Base-by-base conservation (phyloP, 1,140 invertebrate species). In the Bombus sibiricus region DNA sequence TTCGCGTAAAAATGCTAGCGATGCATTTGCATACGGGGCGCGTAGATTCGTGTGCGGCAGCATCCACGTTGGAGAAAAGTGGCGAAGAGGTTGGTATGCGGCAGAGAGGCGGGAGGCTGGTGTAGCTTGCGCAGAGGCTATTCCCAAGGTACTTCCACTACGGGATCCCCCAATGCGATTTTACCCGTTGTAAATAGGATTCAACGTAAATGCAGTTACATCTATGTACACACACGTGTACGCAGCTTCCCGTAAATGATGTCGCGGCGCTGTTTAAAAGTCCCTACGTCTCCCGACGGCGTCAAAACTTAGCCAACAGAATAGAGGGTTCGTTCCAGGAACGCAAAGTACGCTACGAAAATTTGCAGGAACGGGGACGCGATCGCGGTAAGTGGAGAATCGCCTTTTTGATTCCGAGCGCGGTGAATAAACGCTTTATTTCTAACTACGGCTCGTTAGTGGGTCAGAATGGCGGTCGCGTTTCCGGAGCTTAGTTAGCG, bases 101-200 rank as follows among this genome's bases (percentile, higher is more conserved):
- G 28, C 9, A 43, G 18, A 22, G 22, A n/a, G 13, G 39, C 28
- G 66, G 28, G 68, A 41, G 76, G 73, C 37, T 78, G 69, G 78
- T 88, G 83, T 86, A 86, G 86, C 81, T 62, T 76, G 77, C 69
- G 81, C 88, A 43, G 72, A 84, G 80, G 85, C 89, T 86, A 91
- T 91, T 91, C 91, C 90, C 91, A 88, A 90, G 91, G 86, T 83
- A 89, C 84, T 85, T 78, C 80, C 80, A 83, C 78, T 86, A 87
- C 69, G 86, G 90, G 80, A 87, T 83, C 76, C 74, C 87, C 68
- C 77, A 79, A 91, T 90, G 86, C 91, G 87, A 87, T 90, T 91
- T 90, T 84, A 81, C 69, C 79, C 83, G 57, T 53, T 77, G 86
- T 86, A 91, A 92, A 92, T 92, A 88, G 87, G 88, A 92, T 92